Conservation (phyloP, 1,140 invertebrate species). For the Diabrotica undecimpunctata region DNA sequence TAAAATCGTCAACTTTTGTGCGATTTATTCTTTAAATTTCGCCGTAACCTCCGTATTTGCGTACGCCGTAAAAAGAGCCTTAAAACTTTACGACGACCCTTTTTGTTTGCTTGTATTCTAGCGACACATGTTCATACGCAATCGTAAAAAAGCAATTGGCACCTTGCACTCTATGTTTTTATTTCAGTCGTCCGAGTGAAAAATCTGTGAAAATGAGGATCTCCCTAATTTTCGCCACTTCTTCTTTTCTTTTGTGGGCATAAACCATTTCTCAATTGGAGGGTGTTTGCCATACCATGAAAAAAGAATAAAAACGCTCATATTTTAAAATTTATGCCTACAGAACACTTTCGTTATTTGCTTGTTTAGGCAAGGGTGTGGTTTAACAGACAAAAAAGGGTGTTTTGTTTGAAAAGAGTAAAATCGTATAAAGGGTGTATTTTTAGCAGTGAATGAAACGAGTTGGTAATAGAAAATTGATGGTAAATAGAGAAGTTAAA, state of each 20-base stretch:
- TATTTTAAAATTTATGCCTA: slow-evolving; percentile 1
- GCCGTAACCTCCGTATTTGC: background rate
- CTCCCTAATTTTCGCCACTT: background rate
- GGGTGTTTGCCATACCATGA: background rate
- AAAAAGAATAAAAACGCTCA: background rate
- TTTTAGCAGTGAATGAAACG: too few species aligned
- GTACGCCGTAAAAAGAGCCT: slow-evolving; percentile 30
- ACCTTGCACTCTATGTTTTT: slow-evolving; percentile 1
- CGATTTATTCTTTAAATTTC: too few species aligned
- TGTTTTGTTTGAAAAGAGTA: too few species aligned
- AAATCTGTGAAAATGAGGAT: background rate
- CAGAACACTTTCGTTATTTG: background rate
- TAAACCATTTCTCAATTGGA: slow-evolving; percentile 2
- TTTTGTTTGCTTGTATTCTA: background rate
- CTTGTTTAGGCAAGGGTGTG: background rate
- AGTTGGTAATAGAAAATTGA: too few species aligned
- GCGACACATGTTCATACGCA: background rate
- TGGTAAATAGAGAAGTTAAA: too few species aligned
- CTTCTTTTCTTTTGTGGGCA: slow-evolving; percentile 7
- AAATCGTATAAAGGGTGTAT: too few species aligned
- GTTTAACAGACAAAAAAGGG: too few species aligned
- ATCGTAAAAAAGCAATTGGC: background rate
- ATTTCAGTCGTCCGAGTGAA: background rate
- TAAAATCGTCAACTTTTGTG: too few species aligned
- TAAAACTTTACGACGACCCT: slow-evolving; percentile 18